Conservation (phyloP, 1,140 invertebrate genomes). For the Drosophila tsacasi region DNA sequence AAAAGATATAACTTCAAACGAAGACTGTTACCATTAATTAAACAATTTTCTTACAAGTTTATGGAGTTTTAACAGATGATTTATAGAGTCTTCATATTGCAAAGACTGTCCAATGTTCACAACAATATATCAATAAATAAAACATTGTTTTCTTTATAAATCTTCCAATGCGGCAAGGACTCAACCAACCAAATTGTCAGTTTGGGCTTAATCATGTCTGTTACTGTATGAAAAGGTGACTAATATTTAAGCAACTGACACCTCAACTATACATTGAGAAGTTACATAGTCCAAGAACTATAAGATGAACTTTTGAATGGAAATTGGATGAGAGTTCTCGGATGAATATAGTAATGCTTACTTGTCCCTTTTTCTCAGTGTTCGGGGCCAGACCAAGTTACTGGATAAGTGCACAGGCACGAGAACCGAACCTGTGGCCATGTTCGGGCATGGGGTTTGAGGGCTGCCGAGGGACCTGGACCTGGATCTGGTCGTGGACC, state of each 20-base stretch:
- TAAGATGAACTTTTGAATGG: neutral
- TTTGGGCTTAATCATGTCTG: neutral
- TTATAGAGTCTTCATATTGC: neutral
- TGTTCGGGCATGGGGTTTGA: conserved; percentile 53
- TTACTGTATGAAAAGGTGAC: neutral
- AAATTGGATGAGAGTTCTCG: neutral
- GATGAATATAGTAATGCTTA: neutral
- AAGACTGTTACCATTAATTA: no score
- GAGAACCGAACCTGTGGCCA: conserved; percentile 68
- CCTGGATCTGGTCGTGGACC: conserved; percentile 32
- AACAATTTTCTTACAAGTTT: neutral
- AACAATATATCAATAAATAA: no score
- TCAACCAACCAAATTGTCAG: no score
- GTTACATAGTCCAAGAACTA: neutral
- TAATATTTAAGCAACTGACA: no score
- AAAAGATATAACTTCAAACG: neutral
- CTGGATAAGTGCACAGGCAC: conserved; percentile 31
- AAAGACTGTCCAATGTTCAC: no score
- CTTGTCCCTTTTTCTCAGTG: conserved; percentile 14
- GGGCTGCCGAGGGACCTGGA: conserved; percentile 26
- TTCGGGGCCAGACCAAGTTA: conserved; percentile 9
- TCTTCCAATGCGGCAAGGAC: neutral
- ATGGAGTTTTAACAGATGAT: neutral
- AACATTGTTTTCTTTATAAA: neutral
- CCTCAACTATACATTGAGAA: neutral